Evolutionary conservation across 1,140 invertebrate species (phyloP).

Genomic region (Yoshiicerus persimilis): DNA sequence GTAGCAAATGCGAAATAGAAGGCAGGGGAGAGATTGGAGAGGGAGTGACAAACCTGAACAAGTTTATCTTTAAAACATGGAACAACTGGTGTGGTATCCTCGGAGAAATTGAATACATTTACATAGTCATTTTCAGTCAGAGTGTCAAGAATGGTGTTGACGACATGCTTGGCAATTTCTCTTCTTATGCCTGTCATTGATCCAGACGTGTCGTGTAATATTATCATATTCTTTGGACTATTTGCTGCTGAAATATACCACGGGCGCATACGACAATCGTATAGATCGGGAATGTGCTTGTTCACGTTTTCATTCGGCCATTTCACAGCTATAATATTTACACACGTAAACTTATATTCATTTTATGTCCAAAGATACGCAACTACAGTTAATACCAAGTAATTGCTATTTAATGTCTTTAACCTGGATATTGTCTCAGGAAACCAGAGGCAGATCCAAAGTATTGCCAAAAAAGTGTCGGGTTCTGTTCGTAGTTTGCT

Average conservation of each 20-base stretch:
- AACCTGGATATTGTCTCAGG: slow-evolving; percentile 83
- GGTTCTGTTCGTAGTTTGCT: slow-evolving; percentile 82
- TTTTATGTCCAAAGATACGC: neutral
- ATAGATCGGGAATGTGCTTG: slow-evolving; percentile 65
- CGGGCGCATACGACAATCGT: slow-evolving; percentile 80
- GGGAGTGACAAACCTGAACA: slow-evolving; percentile 67
- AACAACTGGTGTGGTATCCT: slow-evolving; percentile 66
- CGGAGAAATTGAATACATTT: slow-evolving; percentile 81
- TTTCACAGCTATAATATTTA: slow-evolving; percentile 60
- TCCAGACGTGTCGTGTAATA: slow-evolving; percentile 92
- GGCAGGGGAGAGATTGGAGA: neutral
- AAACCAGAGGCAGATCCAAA: slow-evolving; percentile 92
- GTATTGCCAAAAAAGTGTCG: slow-evolving; percentile 91
- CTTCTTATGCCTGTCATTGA: slow-evolving; percentile 94
- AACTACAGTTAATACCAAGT: too few species aligned
- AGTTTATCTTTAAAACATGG: slow-evolving; percentile 78
- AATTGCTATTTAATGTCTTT: neutral
- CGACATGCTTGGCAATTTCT: slow-evolving; percentile 90
- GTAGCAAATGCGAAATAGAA: neutral
- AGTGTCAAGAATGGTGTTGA: slow-evolving; percentile 86
- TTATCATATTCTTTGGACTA: slow-evolving; percentile 95
- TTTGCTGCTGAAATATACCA: slow-evolving; percentile 98
- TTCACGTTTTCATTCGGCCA: slow-evolving; percentile 57
- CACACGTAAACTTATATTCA: neutral
- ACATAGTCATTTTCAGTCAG: slow-evolving; percentile 98